Evolutionary conservation across 2,888 invertebrate species (phyloP).

Genomic region (Sicus ferrugineus): DNA sequence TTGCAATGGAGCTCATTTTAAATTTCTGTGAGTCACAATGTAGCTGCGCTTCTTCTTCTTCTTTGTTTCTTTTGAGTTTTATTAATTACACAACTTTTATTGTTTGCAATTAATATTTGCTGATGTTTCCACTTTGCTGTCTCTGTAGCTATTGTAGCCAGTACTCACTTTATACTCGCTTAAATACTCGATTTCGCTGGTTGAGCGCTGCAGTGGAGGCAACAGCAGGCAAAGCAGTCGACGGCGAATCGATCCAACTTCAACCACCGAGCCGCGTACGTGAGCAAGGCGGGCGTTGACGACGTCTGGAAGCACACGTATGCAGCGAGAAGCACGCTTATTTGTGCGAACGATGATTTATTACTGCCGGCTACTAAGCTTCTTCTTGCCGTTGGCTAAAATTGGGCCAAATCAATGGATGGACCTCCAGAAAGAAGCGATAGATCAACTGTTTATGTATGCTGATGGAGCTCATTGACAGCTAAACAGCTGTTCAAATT

Average conservation of each 20-base stretch:
- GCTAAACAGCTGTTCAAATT: conserved; percentile 12
- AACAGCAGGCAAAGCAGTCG: conserved; percentile 4
- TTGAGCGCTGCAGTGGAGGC: background rate
- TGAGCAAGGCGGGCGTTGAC: background rate
- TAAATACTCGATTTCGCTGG: conserved; percentile 18
- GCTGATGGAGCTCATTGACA: too few species aligned
- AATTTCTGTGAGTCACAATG: conserved; percentile 29
- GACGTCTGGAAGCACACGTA: conserved; percentile 44
- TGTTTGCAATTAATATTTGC: conserved; percentile 18
- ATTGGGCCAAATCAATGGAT: background rate
- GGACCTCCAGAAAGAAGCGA: too few species aligned
- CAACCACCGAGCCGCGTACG: background rate
- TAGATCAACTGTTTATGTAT: too few species aligned
- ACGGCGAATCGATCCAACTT: background rate
- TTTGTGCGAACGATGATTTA: background rate
- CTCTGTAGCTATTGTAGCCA: conserved; percentile 19
- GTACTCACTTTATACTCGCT: conserved; percentile 7
- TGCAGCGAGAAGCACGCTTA: background rate
- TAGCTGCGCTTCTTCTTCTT: conserved; percentile 28
- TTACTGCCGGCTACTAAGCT: background rate
- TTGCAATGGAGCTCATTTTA: conserved; percentile 50
- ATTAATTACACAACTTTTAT: conserved; percentile 36
- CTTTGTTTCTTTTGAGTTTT: conserved; percentile 20
- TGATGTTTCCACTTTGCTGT: conserved; percentile 37
- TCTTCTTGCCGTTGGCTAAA: background rate